Percentiles rank a stretch among this genome's conserved stretches.
phyloP scores from a whole-genome alignment of 2,888 invertebrate species.

The Eupeodes luniger region DNA sequence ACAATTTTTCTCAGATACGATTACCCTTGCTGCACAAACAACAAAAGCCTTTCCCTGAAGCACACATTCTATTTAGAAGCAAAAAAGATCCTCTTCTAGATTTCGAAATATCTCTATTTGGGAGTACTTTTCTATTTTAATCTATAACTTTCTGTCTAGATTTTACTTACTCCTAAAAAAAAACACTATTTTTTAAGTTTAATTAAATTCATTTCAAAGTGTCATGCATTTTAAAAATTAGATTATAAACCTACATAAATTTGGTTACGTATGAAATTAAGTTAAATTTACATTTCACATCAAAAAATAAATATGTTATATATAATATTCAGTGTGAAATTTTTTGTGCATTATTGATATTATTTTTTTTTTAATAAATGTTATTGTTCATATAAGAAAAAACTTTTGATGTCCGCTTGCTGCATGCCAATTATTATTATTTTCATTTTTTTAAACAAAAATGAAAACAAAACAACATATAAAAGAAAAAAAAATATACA shows the following conservation, averaged over 20 bases:
- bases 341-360: constrained; percentile 62
- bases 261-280: neutral
- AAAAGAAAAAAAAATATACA: constrained; percentile 77
- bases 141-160: neutral
- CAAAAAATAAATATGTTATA: neutral
- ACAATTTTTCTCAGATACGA: too few relatives aligned
- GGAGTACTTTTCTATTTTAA: neutral
- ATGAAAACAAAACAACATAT: constrained; percentile 54
- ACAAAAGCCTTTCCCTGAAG: too few relatives aligned
- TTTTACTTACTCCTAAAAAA: neutral
- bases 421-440: constrained; percentile 78
- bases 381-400: constrained; percentile 33
- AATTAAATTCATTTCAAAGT: constrained; percentile 41
- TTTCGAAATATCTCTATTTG: too few relatives aligned
- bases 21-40: too few relatives aligned
- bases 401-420: constrained; percentile 77
- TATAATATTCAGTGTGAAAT: constrained; percentile 62
- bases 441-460: constrained; percentile 38
- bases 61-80: neutral
- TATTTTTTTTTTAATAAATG: constrained; percentile 29
- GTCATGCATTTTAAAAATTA: constrained; percentile 61
- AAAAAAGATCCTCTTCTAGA: neutral
- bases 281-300: constrained; percentile 12
- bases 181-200: neutral
- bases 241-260: neutral